These are phyloP conservation scores for Microtus montanus DNA, from an alignment of 2,113 vertebrate species.

Conservation along the genomic window DNA sequence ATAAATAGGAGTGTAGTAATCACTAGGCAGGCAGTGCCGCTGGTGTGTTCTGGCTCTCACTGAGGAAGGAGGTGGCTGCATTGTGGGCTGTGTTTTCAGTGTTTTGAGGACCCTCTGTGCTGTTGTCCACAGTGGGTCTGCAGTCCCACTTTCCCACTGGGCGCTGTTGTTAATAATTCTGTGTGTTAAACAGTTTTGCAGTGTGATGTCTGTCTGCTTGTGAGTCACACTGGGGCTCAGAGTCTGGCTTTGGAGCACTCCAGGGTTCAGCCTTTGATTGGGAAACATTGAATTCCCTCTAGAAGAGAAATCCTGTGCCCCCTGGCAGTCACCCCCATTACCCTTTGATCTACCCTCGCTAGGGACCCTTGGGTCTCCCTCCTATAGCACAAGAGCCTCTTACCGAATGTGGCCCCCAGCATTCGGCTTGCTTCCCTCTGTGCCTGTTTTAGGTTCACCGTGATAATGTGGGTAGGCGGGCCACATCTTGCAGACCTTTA, in stretches of 20 bases:
- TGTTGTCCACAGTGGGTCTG: no score
- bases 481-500: rapidly evolving
- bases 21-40: neutral
- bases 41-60: neutral
- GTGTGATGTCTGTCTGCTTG: neutral
- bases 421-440: neutral
- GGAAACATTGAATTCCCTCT: neutral
- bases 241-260: neutral
- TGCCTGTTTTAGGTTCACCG: rapidly evolving
- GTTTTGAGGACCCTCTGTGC: neutral
- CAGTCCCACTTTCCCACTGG: neutral
- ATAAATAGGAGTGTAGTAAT: no score
- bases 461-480: rapidly evolving
- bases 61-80: neutral
- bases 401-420: neutral
- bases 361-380: rapidly evolving
- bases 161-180: neutral
- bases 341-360: neutral
- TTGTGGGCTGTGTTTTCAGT: neutral
- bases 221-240: neutral
- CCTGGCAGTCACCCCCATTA: rapidly evolving
- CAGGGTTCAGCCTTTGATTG: neutral
- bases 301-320: neutral
- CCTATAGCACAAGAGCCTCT: rapidly evolving
- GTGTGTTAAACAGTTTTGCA: neutral